These are phyloP conservation scores for Bombus pascuorum DNA, from an alignment of 1,140 invertebrate species.

Conservation along the genomic window DNA sequence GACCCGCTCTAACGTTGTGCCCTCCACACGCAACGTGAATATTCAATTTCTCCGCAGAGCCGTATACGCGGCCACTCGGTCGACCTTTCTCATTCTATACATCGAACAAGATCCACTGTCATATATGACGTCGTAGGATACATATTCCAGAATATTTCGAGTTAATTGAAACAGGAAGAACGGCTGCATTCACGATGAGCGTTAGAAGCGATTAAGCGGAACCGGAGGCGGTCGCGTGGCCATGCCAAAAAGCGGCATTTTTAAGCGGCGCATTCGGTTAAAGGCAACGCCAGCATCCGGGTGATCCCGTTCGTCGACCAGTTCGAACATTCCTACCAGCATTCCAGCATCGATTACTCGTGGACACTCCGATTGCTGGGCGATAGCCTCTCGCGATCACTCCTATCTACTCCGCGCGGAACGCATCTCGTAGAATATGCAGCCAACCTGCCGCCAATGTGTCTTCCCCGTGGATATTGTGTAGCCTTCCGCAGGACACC, in stretches of 20 bases:
- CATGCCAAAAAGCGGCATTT: conserved; percentile 11
- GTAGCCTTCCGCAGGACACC: conserved; percentile 75
- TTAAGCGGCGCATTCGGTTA: conserved; percentile 6
- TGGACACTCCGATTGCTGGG: conserved; percentile 65
- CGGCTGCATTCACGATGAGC: no score
- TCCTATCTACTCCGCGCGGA: not conserved
- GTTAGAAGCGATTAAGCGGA: not conserved
- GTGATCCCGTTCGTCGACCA: conserved; percentile 50
- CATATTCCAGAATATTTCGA: no score
- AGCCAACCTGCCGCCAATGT: conserved; percentile 64
- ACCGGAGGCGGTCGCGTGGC: conserved; percentile 5
- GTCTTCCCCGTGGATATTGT: conserved; percentile 72
- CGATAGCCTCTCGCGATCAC: conserved; percentile 39
- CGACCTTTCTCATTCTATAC: not conserved
- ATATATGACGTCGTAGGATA: no score
- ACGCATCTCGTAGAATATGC: conserved; percentile 9
- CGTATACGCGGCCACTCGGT: not conserved
- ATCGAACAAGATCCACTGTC: not conserved
- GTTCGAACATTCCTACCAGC: conserved; percentile 63
- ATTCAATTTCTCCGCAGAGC: conserved; percentile 47
- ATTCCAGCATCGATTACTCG: conserved; percentile 70
- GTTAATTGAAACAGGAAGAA: not conserved
- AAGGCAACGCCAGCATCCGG: conserved; percentile 42
- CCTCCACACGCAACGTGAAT: conserved; percentile 50
- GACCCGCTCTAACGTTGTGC: not conserved